Conservation (phyloP, 2,888 invertebrate species). For the Lymantria dispar region DNA sequence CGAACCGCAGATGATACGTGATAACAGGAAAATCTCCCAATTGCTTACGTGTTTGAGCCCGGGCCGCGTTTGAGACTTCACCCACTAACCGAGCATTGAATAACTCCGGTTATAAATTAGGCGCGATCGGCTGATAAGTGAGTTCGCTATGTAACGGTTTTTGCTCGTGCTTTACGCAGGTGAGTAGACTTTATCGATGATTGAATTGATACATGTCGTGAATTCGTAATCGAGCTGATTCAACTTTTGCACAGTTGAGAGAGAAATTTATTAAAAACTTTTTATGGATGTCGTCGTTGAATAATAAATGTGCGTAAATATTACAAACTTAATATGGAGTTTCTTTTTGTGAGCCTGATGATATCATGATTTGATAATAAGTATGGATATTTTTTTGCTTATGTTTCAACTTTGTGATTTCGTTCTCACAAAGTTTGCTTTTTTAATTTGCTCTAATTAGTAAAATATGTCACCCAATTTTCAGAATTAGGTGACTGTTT, state of each 20-base stretch:
- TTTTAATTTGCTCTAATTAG: too few species aligned
- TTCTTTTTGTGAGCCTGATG: background rate
- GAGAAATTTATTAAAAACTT: conserved; percentile 17
- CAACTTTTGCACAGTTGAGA: conserved; percentile 19
- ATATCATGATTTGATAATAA: too few species aligned
- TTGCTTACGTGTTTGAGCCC: conserved; percentile 78
- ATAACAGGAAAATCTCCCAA: conserved; percentile 82
- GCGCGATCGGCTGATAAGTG: conserved; percentile 73
- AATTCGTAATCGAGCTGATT: conserved; percentile 54
- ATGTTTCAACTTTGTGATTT: too few species aligned
- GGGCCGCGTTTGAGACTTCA: conserved; percentile 42
- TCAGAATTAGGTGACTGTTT: too few species aligned
- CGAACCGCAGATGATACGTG: conserved; percentile 79
- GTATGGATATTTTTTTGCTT: too few species aligned
- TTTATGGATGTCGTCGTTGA: conserved; percentile 4
- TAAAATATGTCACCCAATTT: too few species aligned
- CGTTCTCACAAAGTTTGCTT: too few species aligned
- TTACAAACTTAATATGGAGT: background rate
- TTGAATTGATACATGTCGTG: conserved; percentile 71
- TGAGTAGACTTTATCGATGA: conserved; percentile 73
- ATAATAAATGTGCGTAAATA: conserved; percentile 1
- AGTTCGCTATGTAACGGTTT: conserved; percentile 61
- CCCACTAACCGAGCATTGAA: conserved; percentile 69
- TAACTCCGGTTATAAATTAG: conserved; percentile 78
- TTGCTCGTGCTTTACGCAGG: conserved; percentile 66